Base-by-base conservation (phyloP, 1,140 invertebrate species). In the Bemisia tabaci region DNA sequence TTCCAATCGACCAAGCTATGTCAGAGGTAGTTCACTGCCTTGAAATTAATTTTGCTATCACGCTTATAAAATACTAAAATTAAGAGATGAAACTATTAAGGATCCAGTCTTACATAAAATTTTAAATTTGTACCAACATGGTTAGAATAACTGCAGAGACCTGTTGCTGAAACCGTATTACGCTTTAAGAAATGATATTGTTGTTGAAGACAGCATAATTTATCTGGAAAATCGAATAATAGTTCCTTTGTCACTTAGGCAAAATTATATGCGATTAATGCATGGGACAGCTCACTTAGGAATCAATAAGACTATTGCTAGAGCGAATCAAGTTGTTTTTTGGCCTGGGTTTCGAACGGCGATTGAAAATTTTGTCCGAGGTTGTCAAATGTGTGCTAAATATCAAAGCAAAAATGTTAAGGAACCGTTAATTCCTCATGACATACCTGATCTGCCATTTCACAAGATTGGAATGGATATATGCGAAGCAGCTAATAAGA, bases 181-280 rank as follows among this genome's bases (percentile, higher is more conserved):
- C 24, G 72, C 65, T 9, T 62, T 68, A 58, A 64, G 62, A 65
- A 24, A 71, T 39, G 72, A 74, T 24, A 64, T 75, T 17, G 24
- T 24, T 1, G 64, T 70, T 22, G 63, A 72, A 26, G 68, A 76
- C 61, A 71, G 70, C 5, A 74, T 63, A n/a, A n/a, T n/a, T n/a
- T n/a, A n/a, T n/a, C n/a, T n/a, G n/a, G n/a, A n/a, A n/a, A n/a
- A n/a, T n/a, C 66, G 62, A 65, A 26, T 77, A 21, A 33, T 76
- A 26, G 74, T 77, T 25, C 75, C 77, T 11, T 67, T 26, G 2
- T 27, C 60, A 9, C 69, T 77, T 23, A 67, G 76, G 33, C 58
- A 62, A 27, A 65, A 72, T 64, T 76, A 77, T 69, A 59, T 79
- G 62, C 48, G 69, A 0, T 65, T 66, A 33, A 61, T 79, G n/a